These are phyloP conservation scores for Schizothorax lantsangensis DNA, from an alignment of 2,797 vertebrate genomes.

Conservation along the genomic window DNA sequence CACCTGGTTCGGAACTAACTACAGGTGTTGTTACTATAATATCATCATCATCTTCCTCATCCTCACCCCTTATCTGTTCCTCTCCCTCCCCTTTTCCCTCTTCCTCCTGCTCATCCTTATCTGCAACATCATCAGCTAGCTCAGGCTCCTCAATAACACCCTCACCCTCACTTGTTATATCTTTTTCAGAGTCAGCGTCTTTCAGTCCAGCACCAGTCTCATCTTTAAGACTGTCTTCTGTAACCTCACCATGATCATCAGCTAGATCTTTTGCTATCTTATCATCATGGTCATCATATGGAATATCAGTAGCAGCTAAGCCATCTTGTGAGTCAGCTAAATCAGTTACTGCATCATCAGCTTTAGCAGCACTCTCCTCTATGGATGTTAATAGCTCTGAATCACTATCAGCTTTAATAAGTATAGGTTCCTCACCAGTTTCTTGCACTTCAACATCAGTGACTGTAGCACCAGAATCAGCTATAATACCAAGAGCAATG, in stretches of 20 bases:
- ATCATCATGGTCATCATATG: constrained; percentile 37
- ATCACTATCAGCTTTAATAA: constrained; percentile 6
- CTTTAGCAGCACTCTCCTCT: constrained; percentile 33
- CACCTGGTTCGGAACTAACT: constrained; percentile 21
- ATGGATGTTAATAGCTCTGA: constrained; percentile 13
- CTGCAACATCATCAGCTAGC: constrained; percentile 35
- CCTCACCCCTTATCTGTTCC: constrained; percentile 45
- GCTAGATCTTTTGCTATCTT: constrained; percentile 16
- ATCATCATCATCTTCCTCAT: constrained; percentile 17
- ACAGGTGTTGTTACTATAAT: constrained; percentile 24
- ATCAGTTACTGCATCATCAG: not conserved
- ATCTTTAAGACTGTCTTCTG: constrained; percentile 15
- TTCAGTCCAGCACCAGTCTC: constrained; percentile 27
- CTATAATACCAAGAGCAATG: constrained; percentile 28
- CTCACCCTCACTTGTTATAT: constrained; percentile 17
- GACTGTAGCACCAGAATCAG: constrained; percentile 34
- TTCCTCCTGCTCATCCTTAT: constrained; percentile 39
- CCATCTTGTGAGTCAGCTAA: constrained; percentile 29
- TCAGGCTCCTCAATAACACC: constrained; percentile 18
- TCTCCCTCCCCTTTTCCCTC: constrained; percentile 49
- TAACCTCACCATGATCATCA: constrained; percentile 12
- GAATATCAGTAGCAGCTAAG: not conserved
- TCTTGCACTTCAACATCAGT: constrained; percentile 25
- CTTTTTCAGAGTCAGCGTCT: constrained; percentile 2
- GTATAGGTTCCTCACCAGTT: constrained; percentile 46